A percentile compares a stretch with the other conserved stretches of the same genome.
Evolutionary conservation across 1,140 invertebrate species (phyloP).

Genomic region (Drosophila hydei): DNA sequence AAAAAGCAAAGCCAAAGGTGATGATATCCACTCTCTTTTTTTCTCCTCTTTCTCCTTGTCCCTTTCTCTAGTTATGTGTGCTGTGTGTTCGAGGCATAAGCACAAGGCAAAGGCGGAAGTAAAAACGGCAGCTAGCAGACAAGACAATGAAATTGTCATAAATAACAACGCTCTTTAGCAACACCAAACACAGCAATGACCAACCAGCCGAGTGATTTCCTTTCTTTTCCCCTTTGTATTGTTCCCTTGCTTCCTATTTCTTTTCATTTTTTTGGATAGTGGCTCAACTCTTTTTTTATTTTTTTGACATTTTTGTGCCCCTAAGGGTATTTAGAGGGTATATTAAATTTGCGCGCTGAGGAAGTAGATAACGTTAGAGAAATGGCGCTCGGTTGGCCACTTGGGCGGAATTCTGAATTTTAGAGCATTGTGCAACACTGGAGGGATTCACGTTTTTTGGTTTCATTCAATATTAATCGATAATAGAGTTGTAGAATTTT

Average conservation of each 20-base stretch:
- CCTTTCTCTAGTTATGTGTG: constrained; percentile 9
- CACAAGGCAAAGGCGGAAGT: constrained; percentile 71
- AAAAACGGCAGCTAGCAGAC: constrained; percentile 77
- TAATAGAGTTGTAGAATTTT: background rate
- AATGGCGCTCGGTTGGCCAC: background rate
- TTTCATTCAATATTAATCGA: background rate
- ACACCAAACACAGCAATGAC: constrained; percentile 46
- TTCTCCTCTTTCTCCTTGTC: background rate
- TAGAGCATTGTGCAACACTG: background rate
- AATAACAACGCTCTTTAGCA: constrained; percentile 71
- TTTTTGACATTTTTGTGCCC: constrained; percentile 60
- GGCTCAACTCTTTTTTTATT: constrained; percentile 78
- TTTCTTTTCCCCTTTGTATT: constrained; percentile 8
- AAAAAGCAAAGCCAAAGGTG: constrained; percentile 51
- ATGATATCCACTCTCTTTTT: constrained; percentile 4
- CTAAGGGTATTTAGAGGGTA: constrained; percentile 67
- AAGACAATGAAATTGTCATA: constrained; percentile 82
- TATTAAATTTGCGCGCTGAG: constrained; percentile 50
- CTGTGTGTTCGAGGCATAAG: constrained; percentile 55
- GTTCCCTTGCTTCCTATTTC: constrained; percentile 11
- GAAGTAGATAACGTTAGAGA: constrained; percentile 16
- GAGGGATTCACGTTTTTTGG: background rate
- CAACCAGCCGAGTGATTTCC: constrained; percentile 66
- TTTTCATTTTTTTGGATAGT: constrained; percentile 64
- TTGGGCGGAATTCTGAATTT: background rate